Evolutionary conservation across 1,140 invertebrate genomes (phyloP).

Genomic region (Cepaea nemoralis): DNA sequence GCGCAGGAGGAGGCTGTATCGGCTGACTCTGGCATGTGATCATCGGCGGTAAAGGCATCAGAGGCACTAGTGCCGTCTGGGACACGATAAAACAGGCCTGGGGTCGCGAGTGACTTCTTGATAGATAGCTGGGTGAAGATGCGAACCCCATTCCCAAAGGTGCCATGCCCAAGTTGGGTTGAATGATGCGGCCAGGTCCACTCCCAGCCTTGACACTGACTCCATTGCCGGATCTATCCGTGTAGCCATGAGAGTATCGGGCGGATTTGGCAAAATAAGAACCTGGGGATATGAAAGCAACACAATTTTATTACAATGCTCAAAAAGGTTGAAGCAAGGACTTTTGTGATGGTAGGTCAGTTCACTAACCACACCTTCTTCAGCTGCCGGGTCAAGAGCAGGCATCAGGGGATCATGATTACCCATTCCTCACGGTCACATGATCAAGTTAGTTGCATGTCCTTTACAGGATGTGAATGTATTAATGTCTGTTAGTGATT

Average conservation of each 20-base stretch:
- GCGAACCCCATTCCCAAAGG: neutral
- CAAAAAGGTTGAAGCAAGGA: too few species aligned
- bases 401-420: too few species aligned
- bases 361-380: too few species aligned
- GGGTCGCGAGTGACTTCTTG: neutral
- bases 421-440: too few species aligned
- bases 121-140: neutral
- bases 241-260: constrained; percentile 63
- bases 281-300: too few species aligned
- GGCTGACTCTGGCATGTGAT: constrained; percentile 4
- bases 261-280: constrained; percentile 63
- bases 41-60: neutral
- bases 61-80: neutral
- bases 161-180: neutral
- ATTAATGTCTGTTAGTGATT: too few species aligned
- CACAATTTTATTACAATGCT: too few species aligned
- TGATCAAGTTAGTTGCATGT: too few species aligned
- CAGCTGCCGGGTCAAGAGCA: too few species aligned
- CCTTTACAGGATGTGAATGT: too few species aligned
- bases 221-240: constrained; percentile 43
- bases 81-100: neutral
- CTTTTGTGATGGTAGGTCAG: too few species aligned
- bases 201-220: constrained; percentile 20
- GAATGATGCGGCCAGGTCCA: constrained; percentile 12
- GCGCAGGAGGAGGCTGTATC: constrained; percentile 35